phyloP scores from a whole-genome alignment of 2,888 invertebrate genomes.

The Agriopis leucophaearia region DNA sequence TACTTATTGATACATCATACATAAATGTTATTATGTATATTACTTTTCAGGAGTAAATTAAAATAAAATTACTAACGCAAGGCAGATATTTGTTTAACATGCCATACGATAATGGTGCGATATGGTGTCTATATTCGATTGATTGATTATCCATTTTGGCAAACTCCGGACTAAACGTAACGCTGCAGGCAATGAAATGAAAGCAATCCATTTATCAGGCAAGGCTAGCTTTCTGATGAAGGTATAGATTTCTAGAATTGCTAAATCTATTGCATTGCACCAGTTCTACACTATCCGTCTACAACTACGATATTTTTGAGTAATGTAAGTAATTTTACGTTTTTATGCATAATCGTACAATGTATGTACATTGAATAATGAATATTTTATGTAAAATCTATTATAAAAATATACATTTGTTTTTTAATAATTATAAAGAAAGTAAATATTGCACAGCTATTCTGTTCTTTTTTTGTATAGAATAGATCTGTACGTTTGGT shows the following conservation, averaged over 20 bases:
- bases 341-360: no score
- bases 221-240: slow-evolving; percentile 11
- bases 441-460: no score
- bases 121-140: background rate
- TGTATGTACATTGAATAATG: no score
- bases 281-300: background rate
- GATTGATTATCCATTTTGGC: background rate
- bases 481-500: no score
- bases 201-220: slow-evolving; percentile 11
- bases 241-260: slow-evolving; percentile 12
- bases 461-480: no score
- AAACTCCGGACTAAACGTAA: slow-evolving; percentile 1
- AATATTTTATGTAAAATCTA: no score
- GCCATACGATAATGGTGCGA: background rate
- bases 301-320: background rate
- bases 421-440: no score
- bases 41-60: background rate
- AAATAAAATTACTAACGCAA: background rate
- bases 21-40: no score
- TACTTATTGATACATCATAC: no score
- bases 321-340: background rate
- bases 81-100: background rate
- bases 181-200: slow-evolving; percentile 2
- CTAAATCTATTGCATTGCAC: slow-evolving; percentile 5
- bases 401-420: no score